Evolutionary conservation across 1,140 invertebrate species (phyloP).

Genomic region (Drosophila rufa): DNA sequence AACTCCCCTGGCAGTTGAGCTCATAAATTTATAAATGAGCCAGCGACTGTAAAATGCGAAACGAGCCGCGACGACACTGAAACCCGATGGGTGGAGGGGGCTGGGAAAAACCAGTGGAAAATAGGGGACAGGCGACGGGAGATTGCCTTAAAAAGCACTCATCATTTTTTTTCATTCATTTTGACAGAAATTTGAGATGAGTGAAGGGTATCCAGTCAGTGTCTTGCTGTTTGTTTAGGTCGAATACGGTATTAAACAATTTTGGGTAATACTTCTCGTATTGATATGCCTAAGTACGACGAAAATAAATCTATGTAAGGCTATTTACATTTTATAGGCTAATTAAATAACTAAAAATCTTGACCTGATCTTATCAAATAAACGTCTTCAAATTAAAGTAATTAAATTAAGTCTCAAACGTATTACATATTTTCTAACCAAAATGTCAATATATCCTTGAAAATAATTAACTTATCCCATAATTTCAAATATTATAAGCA

Average conservation of each 20-base stretch:
- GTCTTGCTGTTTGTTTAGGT: conserved; percentile 27
- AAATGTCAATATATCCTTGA: neutral
- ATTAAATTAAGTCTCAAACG: neutral
- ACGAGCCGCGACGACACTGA: conserved; percentile 73
- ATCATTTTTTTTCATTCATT: conserved; percentile 58
- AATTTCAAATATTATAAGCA: neutral
- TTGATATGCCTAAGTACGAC: conserved; percentile 1
- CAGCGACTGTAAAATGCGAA: conserved; percentile 80
- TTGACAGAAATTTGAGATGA: conserved; percentile 39
- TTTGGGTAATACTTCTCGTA: conserved; percentile 11
- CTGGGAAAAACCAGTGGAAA: conserved; percentile 37
- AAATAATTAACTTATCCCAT: rapidly evolving
- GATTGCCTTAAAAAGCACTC: conserved; percentile 72
- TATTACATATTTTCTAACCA: too few relatives aligned
- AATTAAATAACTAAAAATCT: neutral
- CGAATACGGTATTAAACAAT: conserved; percentile 9
- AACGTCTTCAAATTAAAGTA: too few relatives aligned
- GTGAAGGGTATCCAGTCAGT: conserved; percentile 34
- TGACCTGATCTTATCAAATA: too few relatives aligned
- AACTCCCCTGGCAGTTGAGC: conserved; percentile 82
- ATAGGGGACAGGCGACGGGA: conserved; percentile 18
- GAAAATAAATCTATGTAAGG: too few relatives aligned
- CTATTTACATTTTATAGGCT: neutral
- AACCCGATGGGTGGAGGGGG: conserved; percentile 16
- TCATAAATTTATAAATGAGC: conserved; percentile 84